Base-by-base conservation (phyloP, 2,113 vertebrate genomes). In the Emydura subglobosa region DNA sequence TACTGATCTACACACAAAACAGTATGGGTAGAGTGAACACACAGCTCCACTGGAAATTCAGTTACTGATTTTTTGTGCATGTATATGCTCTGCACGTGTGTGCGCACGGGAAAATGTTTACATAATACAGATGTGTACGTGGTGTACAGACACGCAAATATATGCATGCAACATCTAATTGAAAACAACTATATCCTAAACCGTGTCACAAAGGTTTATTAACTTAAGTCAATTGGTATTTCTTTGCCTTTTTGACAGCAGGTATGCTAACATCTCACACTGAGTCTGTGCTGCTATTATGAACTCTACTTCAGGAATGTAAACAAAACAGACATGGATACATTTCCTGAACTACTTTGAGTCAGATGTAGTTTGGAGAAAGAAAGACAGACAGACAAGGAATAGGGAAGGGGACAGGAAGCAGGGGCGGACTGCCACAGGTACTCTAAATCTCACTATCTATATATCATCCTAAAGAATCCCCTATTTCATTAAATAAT, bases 291-390 rank as follows among this genome's bases (percentile, higher is more conserved):
- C 86, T 96, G 95, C 97, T 97, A 93, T 96, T 98, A 98, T 91
- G 96, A 96, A 93, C 90, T 61, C 87, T 95, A 86, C 97, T 96
- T 93, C 94, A 97, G 97, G 92, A 96, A 97, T 97, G 97, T 98
- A 98, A 98, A 98, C 98, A 98, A 95, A 96, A 95, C 97, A 96
- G 98, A 98, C 98, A 97, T 97, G 98, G 98, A 98, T 92, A 97
- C 98, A 98, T 98, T 98, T 98, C 95, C 97, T 98, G 93, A 96
- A 96, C 79, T 97, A 97, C 97, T 96, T 97, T 95, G 61, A 98
- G 97, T 97, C 97, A 97, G 94, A 96, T 98, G 95, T 96, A 86
- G 85, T 98, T 96, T 96, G 83, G 85, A 31, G 85, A 86, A 93
- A 2, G 27, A 82, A 47, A 47, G 47, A 47, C 87, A 86, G 54